Percentiles rank a stretch among this genome's conserved stretches.
phyloP scores from a whole-genome alignment of 2,113 vertebrate species.

The Hypocryptadius cinnamomeus region DNA sequence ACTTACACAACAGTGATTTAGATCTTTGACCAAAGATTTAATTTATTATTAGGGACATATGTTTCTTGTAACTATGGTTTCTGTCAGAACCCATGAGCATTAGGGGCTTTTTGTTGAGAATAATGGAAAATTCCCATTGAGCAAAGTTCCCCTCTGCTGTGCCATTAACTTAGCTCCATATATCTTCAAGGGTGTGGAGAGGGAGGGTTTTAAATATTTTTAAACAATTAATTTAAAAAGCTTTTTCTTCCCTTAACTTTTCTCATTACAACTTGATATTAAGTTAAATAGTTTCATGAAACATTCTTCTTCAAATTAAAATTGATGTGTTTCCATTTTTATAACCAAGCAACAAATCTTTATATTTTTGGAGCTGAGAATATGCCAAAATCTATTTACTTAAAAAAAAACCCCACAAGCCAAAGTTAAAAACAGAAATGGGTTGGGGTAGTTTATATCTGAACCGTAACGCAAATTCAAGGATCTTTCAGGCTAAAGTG shows the following conservation, averaged over 20 bases:
- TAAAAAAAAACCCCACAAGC: background rate
- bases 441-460: background rate
- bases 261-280: conserved; percentile 19
- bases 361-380: background rate
- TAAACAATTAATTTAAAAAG: background rate
- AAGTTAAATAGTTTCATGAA: conserved; percentile 5
- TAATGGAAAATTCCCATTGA: conserved; percentile 34
- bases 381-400: background rate
- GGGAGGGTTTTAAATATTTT: conserved; percentile 15
- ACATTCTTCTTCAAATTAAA: background rate
- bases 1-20: background rate
- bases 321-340: conserved; percentile 8
- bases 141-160: background rate
- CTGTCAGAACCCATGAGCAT: background rate
- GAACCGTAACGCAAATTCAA: background rate
- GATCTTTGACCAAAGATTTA: background rate
- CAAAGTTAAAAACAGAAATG: conserved; percentile 7
- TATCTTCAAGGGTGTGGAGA: conserved; percentile 22
- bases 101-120: conserved; percentile 14
- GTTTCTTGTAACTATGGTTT: conserved; percentile 5
- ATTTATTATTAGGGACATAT: conserved; percentile 9
- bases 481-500: background rate
- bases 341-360: background rate
- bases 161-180: conserved; percentile 12
- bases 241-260: background rate